phyloP scores from a whole-genome alignment of 2,888 invertebrate genomes.

The Creontiades dilutus region DNA sequence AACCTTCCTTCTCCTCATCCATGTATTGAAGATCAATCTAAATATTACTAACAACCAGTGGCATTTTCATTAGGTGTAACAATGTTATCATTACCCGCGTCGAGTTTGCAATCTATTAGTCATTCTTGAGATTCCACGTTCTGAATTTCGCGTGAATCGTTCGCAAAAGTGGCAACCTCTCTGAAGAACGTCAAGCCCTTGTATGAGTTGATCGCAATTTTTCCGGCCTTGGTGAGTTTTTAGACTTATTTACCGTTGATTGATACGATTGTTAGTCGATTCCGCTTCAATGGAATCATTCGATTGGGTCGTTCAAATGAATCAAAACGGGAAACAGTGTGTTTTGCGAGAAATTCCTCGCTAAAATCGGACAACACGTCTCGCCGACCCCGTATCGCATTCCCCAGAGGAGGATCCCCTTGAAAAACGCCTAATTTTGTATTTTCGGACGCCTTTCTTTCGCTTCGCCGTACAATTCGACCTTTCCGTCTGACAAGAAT shows the following conservation, averaged over 20 bases:
- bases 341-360: background rate
- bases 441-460: background rate
- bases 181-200: background rate
- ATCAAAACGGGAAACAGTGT: background rate
- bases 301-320: slow-evolving; percentile 18
- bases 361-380: background rate
- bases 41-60: too few species aligned
- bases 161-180: background rate
- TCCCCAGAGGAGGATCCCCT: background rate
- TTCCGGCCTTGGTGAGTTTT: slow-evolving; percentile 50
- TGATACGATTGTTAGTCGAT: background rate
- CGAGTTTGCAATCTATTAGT: too few species aligned
- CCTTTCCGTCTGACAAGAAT: slow-evolving; percentile 30
- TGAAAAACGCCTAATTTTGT: background rate
- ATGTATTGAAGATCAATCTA: too few species aligned
- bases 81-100: too few species aligned
- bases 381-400: background rate
- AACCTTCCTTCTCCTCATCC: too few species aligned
- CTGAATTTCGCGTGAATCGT: too few species aligned
- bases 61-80: too few species aligned
- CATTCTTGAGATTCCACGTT: too few species aligned
- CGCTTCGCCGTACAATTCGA: slow-evolving; percentile 17
- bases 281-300: background rate
- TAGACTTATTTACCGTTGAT: slow-evolving; percentile 5
- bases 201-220: slow-evolving; percentile 2